Base-by-base conservation (phyloP, 1,140 invertebrate species). In the Drepana arcuata region DNA sequence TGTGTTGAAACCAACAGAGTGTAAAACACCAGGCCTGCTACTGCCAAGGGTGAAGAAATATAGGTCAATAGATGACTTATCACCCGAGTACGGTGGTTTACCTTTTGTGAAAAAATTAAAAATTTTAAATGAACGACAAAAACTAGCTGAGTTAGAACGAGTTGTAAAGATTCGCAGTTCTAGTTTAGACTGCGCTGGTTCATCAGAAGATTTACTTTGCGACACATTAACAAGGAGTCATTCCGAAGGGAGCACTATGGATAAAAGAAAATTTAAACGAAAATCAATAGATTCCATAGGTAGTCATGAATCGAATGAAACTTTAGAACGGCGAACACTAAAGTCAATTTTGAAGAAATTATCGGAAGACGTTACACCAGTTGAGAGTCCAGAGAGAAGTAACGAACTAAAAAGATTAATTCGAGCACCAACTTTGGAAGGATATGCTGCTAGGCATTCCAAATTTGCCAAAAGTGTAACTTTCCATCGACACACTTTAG, bases 391-490 rank as follows among this genome's bases (percentile, higher is more conserved):
- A 9, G 67, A 72, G 42, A 61, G 85, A 62, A 47, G 75, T 38
- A 85, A 84, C 32, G 88, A 90, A 61, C 79, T 91, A 23, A 85
- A 75, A 43, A 89, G 84, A 53, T 71, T 93, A 18, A 91, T 93
- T 82, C 80, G 89, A 54, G 91, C 92, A 18, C 93, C 91, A 30
- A 95, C 93, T 26, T 85, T 95, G 40, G 91, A 93, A 83, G 94
- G 93, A 27, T 95, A 94, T 74, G 93, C 91, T 13, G 93, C 92
- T 16, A 85, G 93, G 64, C 93, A 94, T 74, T 92, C 92, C 38
- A 95, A 95, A 71, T 88, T 95, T 63, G 88, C 92, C 21, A 95
- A 95, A 85, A 94, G 93, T 78, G 92, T 95, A 32, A 95, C 93
- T 33, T 95, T 95, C 81, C 92, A 95, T 73, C 86, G 92, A 43